Evolutionary conservation across 2,797 vertebrate genomes (phyloP).

Genomic region (Lophotriccus pileatus): DNA sequence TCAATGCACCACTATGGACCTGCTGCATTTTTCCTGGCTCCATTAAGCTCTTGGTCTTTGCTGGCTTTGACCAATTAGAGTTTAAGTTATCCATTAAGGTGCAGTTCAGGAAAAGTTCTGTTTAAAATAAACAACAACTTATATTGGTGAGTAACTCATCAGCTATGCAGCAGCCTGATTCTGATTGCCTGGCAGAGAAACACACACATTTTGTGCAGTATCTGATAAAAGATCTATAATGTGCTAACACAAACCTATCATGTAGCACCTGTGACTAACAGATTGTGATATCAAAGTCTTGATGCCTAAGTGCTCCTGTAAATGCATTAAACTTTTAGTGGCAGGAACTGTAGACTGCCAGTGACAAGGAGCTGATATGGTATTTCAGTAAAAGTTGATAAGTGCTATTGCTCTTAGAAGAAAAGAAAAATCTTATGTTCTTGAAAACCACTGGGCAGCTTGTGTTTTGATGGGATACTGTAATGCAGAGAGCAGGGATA

Average conservation of each 20-base stretch:
- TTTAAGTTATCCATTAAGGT: conserved; percentile 9
- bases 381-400: conserved; percentile 61
- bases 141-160: conserved; percentile 55
- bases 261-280: conserved; percentile 69
- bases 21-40: conserved; percentile 35
- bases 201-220: conserved; percentile 64
- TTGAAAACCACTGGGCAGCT: conserved; percentile 52
- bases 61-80: conserved; percentile 24
- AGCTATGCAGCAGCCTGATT: conserved; percentile 53
- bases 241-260: conserved; percentile 72
- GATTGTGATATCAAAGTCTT: conserved; percentile 70
- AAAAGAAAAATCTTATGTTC: conserved; percentile 32
- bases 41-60: conserved; percentile 19
- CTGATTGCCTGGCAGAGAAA: conserved; percentile 65
- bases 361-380: conserved; percentile 67
- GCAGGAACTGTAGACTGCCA: conserved; percentile 62
- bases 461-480: conserved; percentile 49
- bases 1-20: conserved; percentile 30
- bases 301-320: conserved; percentile 67
- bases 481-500: conserved; percentile 25
- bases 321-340: conserved; percentile 66
- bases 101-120: conserved; percentile 39
- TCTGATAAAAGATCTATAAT: conserved; percentile 71
- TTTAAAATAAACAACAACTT: conserved; percentile 58
- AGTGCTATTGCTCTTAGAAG: conserved; percentile 54